These are phyloP conservation scores for Drosophila burlai DNA, from an alignment of 1,140 invertebrate species.

Conservation along the genomic window DNA sequence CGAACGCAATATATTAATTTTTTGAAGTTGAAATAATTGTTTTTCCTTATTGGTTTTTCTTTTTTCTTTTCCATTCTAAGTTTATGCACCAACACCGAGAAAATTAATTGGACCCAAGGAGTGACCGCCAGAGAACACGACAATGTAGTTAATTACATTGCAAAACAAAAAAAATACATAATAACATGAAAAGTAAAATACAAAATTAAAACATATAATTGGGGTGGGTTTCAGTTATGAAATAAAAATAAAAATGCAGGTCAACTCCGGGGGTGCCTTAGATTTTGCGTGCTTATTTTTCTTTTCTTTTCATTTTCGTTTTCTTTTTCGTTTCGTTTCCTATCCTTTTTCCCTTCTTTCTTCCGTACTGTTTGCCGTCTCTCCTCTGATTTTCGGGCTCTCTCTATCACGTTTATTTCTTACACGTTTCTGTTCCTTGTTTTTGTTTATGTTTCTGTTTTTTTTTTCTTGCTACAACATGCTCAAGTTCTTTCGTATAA, in stretches of 20 bases:
- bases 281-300: slow-evolving; percentile 41
- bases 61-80: neutral
- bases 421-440: slow-evolving; percentile 34
- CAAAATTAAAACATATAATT: slow-evolving; percentile 18
- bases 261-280: slow-evolving; percentile 1
- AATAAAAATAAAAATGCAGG: neutral
- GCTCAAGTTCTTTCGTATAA: slow-evolving; percentile 44
- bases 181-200: slow-evolving; percentile 25
- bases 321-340: slow-evolving; percentile 12
- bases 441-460: slow-evolving; percentile 18
- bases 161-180: neutral
- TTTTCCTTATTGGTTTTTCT: neutral
- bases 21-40: slow-evolving; percentile 10
- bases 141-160: neutral
- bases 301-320: slow-evolving; percentile 15
- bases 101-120: slow-evolving; percentile 1
- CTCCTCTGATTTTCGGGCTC: slow-evolving; percentile 39
- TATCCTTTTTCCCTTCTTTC: neutral
- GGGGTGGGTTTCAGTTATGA: neutral
- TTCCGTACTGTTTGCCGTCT: slow-evolving; percentile 12
- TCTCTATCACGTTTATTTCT: slow-evolving; percentile 51
- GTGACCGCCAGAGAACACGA: slow-evolving; percentile 10
- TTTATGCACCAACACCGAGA: slow-evolving; percentile 40
- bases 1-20: slow-evolving; percentile 3
- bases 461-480: slow-evolving; percentile 35